Evolutionary conservation across 2,113 vertebrate species (phyloP), one percentile per base, ranked within the genome.

Genomic region (Rousettus leschenaultii): DNA sequence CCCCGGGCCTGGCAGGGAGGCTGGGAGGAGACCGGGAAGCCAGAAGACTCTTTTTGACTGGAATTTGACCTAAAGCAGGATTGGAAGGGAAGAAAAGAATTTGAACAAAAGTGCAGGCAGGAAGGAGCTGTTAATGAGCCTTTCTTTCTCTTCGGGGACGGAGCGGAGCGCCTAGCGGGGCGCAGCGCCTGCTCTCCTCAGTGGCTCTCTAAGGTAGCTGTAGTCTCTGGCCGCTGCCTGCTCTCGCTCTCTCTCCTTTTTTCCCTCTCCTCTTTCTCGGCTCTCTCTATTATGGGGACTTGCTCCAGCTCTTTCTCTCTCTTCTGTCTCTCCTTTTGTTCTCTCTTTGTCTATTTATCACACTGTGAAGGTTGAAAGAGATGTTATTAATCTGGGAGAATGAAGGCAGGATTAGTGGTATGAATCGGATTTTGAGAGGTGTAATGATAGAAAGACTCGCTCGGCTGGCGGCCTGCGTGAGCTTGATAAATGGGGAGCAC

Each of bases 351-450:
- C 99, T 99, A 99, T 99, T 99, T 99, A 99, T 99, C 99, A 99
- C 99, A 99, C 99, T 99, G 99, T 99, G 99, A 99, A 99, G 99
- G 99, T 99, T 99, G 99, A 99, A 99, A 99, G 99, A 99, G 99
- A 99, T 99, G 99, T 99, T 99, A 99, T 99, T 99, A 99, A 99
- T 99, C 99, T 99, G 99, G 99, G 99, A 99, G 99, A 99, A 99
- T 99, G 99, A 99, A 99, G 99, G 99, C 99, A 99, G 99, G 99
- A 99, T 99, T 99, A 99, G 99, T 99, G 99, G 99, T 99, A 99
- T 99, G 99, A 99, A 99, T 99, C 99, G 99, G 99, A 99, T 99
- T 99, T 99, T 99, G 99, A 99, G 99, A 99, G 99, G 99, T 99
- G 99, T 99, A 99, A 99, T 99, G 99, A 99, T 99, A 99, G 99